A percentile compares a stretch with the other conserved stretches of the same genome.
These are phyloP conservation scores for Pluvianellus socialis DNA, from an alignment of 2,113 vertebrate species.

Conservation along the genomic window DNA sequence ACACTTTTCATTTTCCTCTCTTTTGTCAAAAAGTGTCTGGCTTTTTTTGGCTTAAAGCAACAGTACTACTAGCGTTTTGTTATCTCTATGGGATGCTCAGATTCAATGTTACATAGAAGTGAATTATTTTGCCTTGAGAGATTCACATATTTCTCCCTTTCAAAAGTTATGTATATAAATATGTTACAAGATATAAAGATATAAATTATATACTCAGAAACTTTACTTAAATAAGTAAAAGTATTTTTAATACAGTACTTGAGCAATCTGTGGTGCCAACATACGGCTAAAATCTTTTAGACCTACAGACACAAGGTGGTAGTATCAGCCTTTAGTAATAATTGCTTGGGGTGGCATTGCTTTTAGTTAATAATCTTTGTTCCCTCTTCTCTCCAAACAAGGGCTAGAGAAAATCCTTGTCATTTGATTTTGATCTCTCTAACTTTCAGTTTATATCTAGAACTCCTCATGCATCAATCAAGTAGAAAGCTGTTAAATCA, in stretches of 20 bases:
- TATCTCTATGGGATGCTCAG: not conserved
- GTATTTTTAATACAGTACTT: not conserved
- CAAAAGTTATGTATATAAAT: not conserved
- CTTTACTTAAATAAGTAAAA: not conserved
- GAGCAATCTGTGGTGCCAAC: not conserved
- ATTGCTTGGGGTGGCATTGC: not conserved
- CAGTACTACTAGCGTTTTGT: not conserved
- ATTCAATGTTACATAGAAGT: not conserved
- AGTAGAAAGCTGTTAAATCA: not conserved
- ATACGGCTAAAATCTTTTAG: not conserved
- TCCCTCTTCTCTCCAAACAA: not conserved
- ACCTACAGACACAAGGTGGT: slow-evolving; percentile 60
- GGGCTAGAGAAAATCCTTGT: not conserved
- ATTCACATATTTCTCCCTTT: not conserved
- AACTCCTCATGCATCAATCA: not conserved
- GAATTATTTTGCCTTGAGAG: not conserved
- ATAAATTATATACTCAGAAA: not conserved
- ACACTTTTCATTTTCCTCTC: not conserved
- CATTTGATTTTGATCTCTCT: not conserved
- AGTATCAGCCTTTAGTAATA: slow-evolving; percentile 35
- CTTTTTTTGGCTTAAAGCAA: not conserved
- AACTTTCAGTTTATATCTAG: not conserved
- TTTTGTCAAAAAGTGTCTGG: not conserved
- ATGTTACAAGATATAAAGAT: not conserved
- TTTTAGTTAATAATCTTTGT: not conserved